Evolutionary conservation across 2,888 invertebrate genomes (phyloP).

Genomic region (Amiota communis): DNA sequence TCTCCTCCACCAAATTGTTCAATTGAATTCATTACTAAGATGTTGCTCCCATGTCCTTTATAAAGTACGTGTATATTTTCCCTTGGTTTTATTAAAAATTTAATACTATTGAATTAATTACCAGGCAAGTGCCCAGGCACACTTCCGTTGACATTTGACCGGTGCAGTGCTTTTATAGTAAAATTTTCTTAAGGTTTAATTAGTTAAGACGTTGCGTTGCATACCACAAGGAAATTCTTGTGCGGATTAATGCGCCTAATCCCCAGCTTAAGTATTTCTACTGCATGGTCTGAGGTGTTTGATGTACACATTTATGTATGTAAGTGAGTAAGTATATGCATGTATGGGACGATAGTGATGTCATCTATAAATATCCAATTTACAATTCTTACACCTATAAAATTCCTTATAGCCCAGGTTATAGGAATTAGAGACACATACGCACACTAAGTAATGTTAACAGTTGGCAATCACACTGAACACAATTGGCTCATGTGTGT

Average conservation of each 20-base stretch:
- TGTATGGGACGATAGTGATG: too few species aligned
- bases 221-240: conserved; percentile 22
- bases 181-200: conserved; percentile 7
- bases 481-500: too few species aligned
- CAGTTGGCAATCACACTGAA: too few species aligned
- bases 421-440: too few species aligned
- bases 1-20: not conserved
- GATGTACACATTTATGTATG: too few species aligned
- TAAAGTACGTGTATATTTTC: not conserved
- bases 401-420: too few species aligned
- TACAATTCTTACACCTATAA: too few species aligned
- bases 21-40: not conserved
- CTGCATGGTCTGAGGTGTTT: too few species aligned
- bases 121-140: conserved; percentile 3
- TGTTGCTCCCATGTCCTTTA: not conserved
- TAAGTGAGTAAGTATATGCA: too few species aligned
- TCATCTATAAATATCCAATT: too few species aligned
- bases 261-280: conserved; percentile 8
- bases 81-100: not conserved
- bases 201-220: not conserved
- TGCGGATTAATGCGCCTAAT: conserved; percentile 15
- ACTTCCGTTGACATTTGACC: conserved; percentile 16
- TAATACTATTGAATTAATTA: not conserved
- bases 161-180: conserved; percentile 12
- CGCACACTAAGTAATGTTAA: too few species aligned